Percentiles rank a stretch among this genome's conserved stretches.
phyloP scores from a whole-genome alignment of 2,113 vertebrate species.

The Myiopsitta monachus region DNA sequence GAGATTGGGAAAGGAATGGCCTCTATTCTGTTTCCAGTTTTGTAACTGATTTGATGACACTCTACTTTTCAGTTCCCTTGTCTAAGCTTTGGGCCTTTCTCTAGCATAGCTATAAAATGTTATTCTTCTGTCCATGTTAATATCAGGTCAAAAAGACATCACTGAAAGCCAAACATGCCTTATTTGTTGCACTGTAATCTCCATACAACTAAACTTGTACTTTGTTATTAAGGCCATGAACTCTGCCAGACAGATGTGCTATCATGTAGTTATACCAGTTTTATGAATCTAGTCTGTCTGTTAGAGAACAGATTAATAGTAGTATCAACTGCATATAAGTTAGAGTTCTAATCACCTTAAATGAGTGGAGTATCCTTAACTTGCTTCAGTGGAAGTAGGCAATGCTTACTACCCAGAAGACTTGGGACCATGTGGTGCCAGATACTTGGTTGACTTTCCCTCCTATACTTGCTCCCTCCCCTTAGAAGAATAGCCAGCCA shows the following conservation, averaged over 20 bases:
- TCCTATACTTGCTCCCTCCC: not conserved
- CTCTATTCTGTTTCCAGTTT: not conserved
- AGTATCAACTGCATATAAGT: not conserved
- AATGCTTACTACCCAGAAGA: not conserved
- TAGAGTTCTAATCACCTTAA: not conserved
- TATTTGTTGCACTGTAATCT: not conserved
- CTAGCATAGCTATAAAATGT: not conserved
- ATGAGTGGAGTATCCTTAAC: not conserved
- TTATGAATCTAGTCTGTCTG: not conserved
- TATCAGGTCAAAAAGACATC: not conserved
- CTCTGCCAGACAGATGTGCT: not conserved
- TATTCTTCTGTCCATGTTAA: not conserved
- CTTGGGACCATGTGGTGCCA: not conserved
- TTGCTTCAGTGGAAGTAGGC: not conserved
- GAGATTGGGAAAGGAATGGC: not conserved
- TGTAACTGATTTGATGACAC: not conserved
- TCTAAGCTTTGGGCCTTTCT: not conserved
- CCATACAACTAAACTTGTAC: not conserved
- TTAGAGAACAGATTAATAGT: not conserved
- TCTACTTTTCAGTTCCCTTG: not conserved
- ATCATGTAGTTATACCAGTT: not conserved
- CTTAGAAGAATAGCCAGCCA: not conserved
- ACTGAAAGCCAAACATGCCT: not conserved
- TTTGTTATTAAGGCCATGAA: not conserved
- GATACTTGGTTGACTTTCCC: not conserved